Evolutionary conservation across 2,888 invertebrate species (phyloP), one percentile per base, ranked within the genome.

Genomic region (Fragum fragum): DNA sequence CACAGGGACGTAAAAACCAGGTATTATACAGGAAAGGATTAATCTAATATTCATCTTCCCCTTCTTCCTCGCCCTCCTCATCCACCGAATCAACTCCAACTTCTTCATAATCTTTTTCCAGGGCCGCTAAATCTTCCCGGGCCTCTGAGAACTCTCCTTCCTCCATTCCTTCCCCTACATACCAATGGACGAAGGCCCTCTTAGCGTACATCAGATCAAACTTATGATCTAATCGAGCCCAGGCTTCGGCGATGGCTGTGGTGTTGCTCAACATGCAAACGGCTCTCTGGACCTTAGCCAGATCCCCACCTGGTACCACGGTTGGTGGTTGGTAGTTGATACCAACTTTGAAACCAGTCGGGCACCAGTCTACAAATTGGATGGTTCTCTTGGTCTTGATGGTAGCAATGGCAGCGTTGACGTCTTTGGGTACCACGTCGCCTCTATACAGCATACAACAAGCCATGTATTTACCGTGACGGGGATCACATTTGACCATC

Each of bases 401-500:
- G 47, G 47, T 47, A n/a, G 47, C 47, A n/a, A 47, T 47, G 47
- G 47, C 47, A 16, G 47, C 47, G 47, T 47, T 47, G 18, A 47
- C 47, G n/a, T 47, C 47, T n/a, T 47, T 47, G 47, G 47, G 47
- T 47, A 47, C 47, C 47, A 47, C 47, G n/a, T 47, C 47, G 14
- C 47, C 47, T n/a, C 47, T 47, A 16, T 47, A 47, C 47, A 47
- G 14, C 47, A 47, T 47, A 47, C 47, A 47, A 47, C 47, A 47
- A n/a, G 47, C 47, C 47, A 47, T 47, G 47, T 47, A 47, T 47
- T 47, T 47, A 47, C 47, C 47, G 47, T 47, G 47, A 47, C 47
- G 47, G 5, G 47, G 47, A 47, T 47, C 47, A 14, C 47, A 47
- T 47, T 47, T 47, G 3, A 47, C 47, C 47, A 47, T 47, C 47